A percentile compares a stretch with the other conserved stretches of the same genome.
Evolutionary conservation across 2,113 vertebrate genomes (phyloP).

Genomic region (Amazona guildingii): DNA sequence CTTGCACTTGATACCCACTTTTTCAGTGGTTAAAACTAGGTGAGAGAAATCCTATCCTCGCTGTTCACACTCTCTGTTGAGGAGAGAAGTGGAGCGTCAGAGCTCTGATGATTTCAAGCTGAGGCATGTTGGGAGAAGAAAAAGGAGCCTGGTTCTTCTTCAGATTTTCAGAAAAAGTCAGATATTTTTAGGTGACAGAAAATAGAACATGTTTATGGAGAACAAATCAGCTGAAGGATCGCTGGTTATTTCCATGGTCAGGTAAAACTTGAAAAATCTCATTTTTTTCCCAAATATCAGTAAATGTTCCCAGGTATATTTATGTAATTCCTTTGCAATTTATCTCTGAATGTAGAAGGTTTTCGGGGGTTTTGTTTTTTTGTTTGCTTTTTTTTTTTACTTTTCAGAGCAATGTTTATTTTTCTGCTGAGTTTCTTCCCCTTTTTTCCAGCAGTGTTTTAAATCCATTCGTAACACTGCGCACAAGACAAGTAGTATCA

Average conservation of each 20-base stretch:
- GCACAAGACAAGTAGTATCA: background rate
- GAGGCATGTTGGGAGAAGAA: slow-evolving; percentile 26
- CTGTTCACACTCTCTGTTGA: background rate
- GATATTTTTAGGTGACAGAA: slow-evolving; percentile 37
- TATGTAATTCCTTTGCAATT: background rate
- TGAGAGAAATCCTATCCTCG: background rate
- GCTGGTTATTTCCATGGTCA: background rate
- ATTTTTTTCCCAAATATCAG: background rate
- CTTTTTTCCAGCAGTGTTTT: background rate
- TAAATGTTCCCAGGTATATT: background rate
- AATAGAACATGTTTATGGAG: background rate
- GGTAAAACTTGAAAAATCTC: background rate
- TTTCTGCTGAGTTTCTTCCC: background rate
- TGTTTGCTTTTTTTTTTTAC: background rate
- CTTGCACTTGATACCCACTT: background rate
- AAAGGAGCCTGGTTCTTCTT: background rate
- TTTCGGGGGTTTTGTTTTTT: too few species aligned
- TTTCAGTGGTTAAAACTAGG: background rate
- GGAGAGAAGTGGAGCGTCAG: background rate
- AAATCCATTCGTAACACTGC: background rate
- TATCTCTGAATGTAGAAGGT: background rate
- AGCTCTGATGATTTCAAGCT: slow-evolving; percentile 19
- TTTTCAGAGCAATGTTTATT: background rate
- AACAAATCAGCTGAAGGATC: background rate
- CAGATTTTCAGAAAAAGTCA: background rate